These are phyloP conservation scores for Ceratina calcarata DNA, from an alignment of 1,140 invertebrate species.

Conservation along the genomic window DNA sequence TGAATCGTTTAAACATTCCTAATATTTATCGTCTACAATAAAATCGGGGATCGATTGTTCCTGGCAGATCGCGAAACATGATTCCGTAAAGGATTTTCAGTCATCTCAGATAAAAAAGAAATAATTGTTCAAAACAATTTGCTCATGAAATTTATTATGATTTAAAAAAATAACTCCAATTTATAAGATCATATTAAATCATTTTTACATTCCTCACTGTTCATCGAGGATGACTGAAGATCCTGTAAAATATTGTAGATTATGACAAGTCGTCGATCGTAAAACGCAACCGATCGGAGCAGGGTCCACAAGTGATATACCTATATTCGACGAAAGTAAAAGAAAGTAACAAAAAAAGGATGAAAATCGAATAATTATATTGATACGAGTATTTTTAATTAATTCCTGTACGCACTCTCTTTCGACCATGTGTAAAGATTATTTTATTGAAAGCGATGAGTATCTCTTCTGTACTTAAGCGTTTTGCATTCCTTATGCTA, in stretches of 20 bases:
- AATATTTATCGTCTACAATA: constrained; percentile 58
- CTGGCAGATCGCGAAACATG: constrained; percentile 22
- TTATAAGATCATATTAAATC: too few relatives aligned
- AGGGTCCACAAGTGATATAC: constrained; percentile 65
- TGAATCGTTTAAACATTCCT: constrained; percentile 60
- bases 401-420: neutral
- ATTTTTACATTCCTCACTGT: too few relatives aligned
- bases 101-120: too few relatives aligned
- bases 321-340: constrained; percentile 53
- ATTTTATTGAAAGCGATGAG: constrained; percentile 9
- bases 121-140: too few relatives aligned
- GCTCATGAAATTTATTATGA: too few relatives aligned
- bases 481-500: constrained; percentile 18
- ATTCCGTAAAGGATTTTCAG: neutral
- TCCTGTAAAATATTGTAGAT: neutral
- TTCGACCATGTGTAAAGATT: constrained; percentile 19
- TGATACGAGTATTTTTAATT: constrained; percentile 41
- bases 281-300: constrained; percentile 39
- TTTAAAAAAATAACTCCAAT: too few relatives aligned
- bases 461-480: constrained; percentile 46
- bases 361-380: constrained; percentile 47
- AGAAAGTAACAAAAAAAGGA: constrained; percentile 39
- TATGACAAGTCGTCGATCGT: constrained; percentile 31
- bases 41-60: constrained; percentile 43
- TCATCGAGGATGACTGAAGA: too few relatives aligned